Base-by-base conservation (phyloP, 2,797 vertebrate species). In the Aotus griseimembra region DNA sequence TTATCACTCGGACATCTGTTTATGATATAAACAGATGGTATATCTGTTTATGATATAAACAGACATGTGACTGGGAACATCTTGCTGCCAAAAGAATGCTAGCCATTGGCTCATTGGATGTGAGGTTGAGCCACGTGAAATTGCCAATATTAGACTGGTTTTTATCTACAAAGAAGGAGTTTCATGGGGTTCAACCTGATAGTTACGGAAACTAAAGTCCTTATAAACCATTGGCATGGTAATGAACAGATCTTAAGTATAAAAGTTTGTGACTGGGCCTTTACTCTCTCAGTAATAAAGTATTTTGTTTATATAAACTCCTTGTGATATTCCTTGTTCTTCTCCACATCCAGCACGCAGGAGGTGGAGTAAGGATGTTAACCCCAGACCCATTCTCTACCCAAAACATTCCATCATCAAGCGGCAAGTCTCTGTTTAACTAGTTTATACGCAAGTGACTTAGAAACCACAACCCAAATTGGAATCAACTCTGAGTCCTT, bases 241-340 rank as follows among this genome's bases (percentile, higher is more conserved):
- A 19, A 41, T 8, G 67, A 61, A 15, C 14, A 33, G 90, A 41
- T 48, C 64, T 70, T 55, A 8, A 72, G 72, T 36, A 73, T 46
- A 22, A 55, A 84, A 17, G 2, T 96, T 97, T 97, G 94, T 97
- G 83, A 92, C 67, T 73, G 41, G 95, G 96, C 58, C 52, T 92
- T 88, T 94, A 61, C 58, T 95, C 92, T 88, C 90, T 92, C 92
- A 76, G 84, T 93, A 97, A 98, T 97, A 98, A 98, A 97, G 86
- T 94, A 88, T 95, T 97, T 96, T 97, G 93, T 97, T 97, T 88
- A 93, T 79, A 91, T 82, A 89, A 88, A 48, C 64, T 90, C 64
- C 44, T 81, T 1, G 22, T 88, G 12, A n/a, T 76, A 4, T 19
- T 72, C 57, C 22, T 91, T 19, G 0, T 75, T 75, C 41, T 36